Conservation (phyloP, 2,888 invertebrate genomes). For the Listrodromus nycthemerus region DNA sequence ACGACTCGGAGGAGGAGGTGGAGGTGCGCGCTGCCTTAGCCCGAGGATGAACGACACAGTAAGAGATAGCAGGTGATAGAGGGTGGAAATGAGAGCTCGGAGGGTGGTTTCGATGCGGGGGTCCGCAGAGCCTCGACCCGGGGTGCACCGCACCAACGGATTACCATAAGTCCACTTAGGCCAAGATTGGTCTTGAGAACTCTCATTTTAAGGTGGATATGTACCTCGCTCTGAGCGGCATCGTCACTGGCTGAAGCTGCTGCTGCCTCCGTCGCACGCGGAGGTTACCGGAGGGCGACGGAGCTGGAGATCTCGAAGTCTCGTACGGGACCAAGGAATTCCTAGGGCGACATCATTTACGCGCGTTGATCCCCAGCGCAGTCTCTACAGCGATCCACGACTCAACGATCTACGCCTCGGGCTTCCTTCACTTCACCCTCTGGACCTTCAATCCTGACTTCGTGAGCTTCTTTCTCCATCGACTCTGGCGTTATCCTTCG, state of each 20-base stretch:
- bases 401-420: constrained; percentile 32
- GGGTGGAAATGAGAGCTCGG: constrained; percentile 33
- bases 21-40: background rate
- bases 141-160: constrained; percentile 63
- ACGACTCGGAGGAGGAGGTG: constrained; percentile 33
- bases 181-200: constrained; percentile 70
- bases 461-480: constrained; percentile 21
- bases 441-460: background rate
- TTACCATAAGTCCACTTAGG: constrained; percentile 71
- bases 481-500: background rate
- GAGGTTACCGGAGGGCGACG: background rate
- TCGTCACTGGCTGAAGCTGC: background rate
- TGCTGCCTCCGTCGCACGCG: background rate
- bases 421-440: background rate
- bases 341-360: constrained; percentile 59
- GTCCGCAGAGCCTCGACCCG: constrained; percentile 33
- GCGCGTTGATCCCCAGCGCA: constrained; percentile 50
- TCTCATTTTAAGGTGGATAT: constrained; percentile 69
- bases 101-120: constrained; percentile 2
- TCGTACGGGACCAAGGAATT: constrained; percentile 54
- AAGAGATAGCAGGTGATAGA: constrained; percentile 19
- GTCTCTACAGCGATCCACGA: constrained; percentile 18
- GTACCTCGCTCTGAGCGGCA: constrained; percentile 30
- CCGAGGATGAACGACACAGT: constrained; percentile 9
- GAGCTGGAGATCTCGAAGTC: constrained; percentile 5